Base-by-base conservation (phyloP, 2,888 invertebrate species). In the Megastigmus dorsalis region DNA sequence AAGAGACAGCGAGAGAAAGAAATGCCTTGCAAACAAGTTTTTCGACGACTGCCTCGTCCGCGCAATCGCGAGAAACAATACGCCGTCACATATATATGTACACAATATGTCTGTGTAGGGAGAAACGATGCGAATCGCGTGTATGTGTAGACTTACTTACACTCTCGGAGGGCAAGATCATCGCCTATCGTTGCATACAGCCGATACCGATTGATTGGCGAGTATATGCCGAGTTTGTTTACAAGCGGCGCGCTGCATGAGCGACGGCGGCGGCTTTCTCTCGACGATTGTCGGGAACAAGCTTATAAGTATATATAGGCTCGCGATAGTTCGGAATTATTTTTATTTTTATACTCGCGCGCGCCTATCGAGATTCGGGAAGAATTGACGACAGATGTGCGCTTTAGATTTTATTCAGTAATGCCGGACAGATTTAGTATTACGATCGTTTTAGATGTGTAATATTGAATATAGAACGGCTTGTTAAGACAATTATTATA, bases 11-110 rank as follows among this genome's bases (percentile, higher is more conserved):
- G n/a, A 26, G n/a, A 45, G 45, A 66, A 62, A 65, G 33, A 43
- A 43, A 54, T 38, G 59, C n/a, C n/a, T 65, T 74, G 38, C 59
- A 70, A 74, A 74, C 69, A 69, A 69, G 65, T 69, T 70, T 69
- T 69, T n/a, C n/a, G n/a, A n/a, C n/a, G n/a, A n/a, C n/a, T n/a
- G n/a, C n/a, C 38, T 65, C 69, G 62, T 28, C 36, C 41, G 57
- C 36, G 28, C 43, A 5, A n/a, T n/a, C n/a, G n/a, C n/a, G 48
- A 50, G 18, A 59, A 43, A 20, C 59, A 65, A 45, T 30, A 30
- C 28, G 38, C 43, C 23, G 38, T 28, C 50, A 38, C 50, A 30
- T 33, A 55, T 48, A 30, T 18, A 38, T 23, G 23, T 30, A 48
- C 23, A 45, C 30, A 9, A 59, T 23, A 41, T 28, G 33, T 4